Conservation (phyloP, 2,797 vertebrate species). For the Cyprinodon diabolis region DNA sequence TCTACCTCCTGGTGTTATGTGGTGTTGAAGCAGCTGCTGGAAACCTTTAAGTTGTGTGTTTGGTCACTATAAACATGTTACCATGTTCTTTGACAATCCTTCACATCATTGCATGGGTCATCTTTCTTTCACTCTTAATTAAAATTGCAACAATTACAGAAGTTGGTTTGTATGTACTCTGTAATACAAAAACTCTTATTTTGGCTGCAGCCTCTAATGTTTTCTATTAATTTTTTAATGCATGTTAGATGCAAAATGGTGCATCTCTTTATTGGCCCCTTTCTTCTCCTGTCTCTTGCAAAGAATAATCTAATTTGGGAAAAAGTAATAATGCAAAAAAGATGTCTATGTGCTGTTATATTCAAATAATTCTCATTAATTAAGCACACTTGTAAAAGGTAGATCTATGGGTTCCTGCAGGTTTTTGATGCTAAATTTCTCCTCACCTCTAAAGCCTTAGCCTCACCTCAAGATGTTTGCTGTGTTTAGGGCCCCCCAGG, state of each 20-base stretch:
- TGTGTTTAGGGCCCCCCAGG: neutral
- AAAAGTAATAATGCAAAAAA: neutral
- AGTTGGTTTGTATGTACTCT: too few species aligned
- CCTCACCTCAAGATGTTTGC: neutral
- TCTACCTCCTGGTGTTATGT: too few species aligned
- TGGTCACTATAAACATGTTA: neutral
- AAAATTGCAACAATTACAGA: too few species aligned
- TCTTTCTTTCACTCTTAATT: too few species aligned
- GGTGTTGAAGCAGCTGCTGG: too few species aligned
- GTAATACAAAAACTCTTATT: too few species aligned
- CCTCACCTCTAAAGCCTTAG: neutral
- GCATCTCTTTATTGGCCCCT: neutral
- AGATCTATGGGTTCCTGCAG: neutral
- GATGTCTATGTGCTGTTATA: too few species aligned
- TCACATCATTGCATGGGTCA: too few species aligned
- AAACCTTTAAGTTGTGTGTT: neutral
- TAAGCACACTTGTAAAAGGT: neutral
- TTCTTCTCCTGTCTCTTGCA: neutral
- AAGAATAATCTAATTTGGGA: neutral
- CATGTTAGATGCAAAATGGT: neutral
- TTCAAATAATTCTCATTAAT: neutral
- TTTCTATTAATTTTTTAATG: neutral
- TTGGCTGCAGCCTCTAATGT: too few species aligned
- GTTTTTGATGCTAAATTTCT: neutral
- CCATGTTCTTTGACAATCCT: neutral